Evolutionary conservation across 2,113 vertebrate genomes (phyloP).

Genomic region (Oenanthe oenanthe): DNA sequence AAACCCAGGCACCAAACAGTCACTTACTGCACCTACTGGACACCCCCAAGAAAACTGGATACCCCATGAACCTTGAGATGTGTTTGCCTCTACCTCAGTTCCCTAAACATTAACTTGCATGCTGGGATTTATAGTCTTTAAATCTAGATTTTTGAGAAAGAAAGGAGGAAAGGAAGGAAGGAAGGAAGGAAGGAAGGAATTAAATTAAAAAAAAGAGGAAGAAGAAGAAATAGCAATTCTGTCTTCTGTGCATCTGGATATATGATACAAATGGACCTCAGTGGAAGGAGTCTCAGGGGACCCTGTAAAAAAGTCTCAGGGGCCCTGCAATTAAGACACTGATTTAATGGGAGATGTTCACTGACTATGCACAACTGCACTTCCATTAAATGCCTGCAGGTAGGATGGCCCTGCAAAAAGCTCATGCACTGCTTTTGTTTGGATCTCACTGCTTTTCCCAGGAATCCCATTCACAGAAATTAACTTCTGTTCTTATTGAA

Average conservation of each 20-base stretch:
- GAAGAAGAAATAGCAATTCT: not conserved
- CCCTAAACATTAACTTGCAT: not conserved
- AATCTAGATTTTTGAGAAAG: not conserved
- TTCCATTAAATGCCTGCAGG: not conserved
- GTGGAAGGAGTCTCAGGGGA: not conserved
- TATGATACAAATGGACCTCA: not conserved
- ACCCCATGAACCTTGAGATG: rapidly evolving
- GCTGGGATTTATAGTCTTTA: not conserved
- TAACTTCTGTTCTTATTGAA: not conserved
- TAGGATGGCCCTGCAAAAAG: not conserved
- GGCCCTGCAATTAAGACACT: not conserved
- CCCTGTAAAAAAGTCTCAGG: not conserved
- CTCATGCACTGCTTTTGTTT: not conserved
- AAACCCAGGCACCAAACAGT: not conserved
- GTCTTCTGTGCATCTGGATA: not conserved
- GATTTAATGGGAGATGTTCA: not conserved
- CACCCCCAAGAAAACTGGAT: not conserved
- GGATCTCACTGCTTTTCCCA: not conserved
- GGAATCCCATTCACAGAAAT: not conserved
- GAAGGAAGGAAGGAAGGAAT: too few relatives aligned
- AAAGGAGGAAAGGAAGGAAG: too few relatives aligned
- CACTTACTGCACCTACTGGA: too few relatives aligned
- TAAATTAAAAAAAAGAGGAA: too few relatives aligned
- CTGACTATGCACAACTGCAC: not conserved
- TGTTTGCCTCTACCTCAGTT: not conserved